Evolutionary conservation across 2,113 vertebrate genomes (phyloP), one percentile per base, ranked within the genome.

Genomic region (Conger conger): DNA sequence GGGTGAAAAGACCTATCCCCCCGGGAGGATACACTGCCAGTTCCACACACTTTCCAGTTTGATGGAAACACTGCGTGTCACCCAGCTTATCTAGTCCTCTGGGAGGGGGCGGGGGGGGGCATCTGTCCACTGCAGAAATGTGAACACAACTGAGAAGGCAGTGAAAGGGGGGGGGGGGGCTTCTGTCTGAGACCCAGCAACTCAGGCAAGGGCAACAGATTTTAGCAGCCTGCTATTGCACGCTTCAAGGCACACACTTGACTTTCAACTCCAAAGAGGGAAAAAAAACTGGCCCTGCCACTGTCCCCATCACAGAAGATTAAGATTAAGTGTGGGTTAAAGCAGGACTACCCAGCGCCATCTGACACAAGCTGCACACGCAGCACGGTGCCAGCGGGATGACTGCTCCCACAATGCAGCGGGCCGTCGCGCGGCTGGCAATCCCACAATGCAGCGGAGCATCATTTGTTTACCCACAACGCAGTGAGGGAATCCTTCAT

Each of bases 201-300:
- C 84, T 90, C 86, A 91, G 91, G 88, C 79, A 82, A 85, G 80
- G 83, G 54, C 80, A 81, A 81, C 38, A 78, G 35, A 88, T 87
- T 88, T 86, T 84, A 84, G 88, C 89, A 87, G 6, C 80, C 68
- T 81, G 40, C 79, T 85, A 36, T 45, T 81, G 80, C 81, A 84
- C 16, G 80, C 86, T 78, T 83, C 54, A 88, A 60, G 83, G 79
- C 73, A 82, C 86, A 82, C 76, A 73, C 83, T 89, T 88, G 89
- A 90, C 92, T 87, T 79, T 83, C 91, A 86, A 85, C 92, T 88
- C 84, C 2, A 80, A 35, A 85, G 87, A 89, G 86, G 84, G 84
- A 18, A 73, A 17, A 57, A 57, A 16, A 9, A 9, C 57, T n/a
- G 80, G n/a, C 80, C 80, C 42, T 86, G 37, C 80, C 83, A 76